Conservation (phyloP, 2,113 vertebrate genomes). For the Thomomys bottae region DNA sequence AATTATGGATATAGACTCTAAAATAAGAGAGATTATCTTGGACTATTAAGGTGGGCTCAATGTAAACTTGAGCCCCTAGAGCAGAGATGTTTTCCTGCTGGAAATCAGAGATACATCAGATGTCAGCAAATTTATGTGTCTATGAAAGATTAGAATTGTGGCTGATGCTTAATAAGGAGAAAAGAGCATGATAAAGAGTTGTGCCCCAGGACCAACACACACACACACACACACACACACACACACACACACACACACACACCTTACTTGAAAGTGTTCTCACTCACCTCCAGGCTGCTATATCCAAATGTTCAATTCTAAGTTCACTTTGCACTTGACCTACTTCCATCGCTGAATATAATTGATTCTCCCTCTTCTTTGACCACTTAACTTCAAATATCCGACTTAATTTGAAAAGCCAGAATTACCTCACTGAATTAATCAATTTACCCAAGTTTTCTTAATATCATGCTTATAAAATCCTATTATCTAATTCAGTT, state of each 20-base stretch:
- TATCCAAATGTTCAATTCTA: background rate
- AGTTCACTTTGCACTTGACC: background rate
- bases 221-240: too few relatives aligned
- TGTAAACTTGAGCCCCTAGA: background rate
- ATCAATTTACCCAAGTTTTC: conserved; percentile 19
- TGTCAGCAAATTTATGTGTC: background rate
- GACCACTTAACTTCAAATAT: conserved; percentile 33
- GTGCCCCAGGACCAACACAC: too few relatives aligned
- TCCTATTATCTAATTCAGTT: background rate
- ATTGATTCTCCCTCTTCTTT: background rate
- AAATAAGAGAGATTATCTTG: background rate
- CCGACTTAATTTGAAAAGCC: conserved; percentile 36
- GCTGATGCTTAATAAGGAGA: background rate
- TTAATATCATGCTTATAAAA: background rate
- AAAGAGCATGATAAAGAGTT: background rate
- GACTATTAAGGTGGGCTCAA: background rate
- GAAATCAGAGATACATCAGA: background rate
- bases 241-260: too few relatives aligned
- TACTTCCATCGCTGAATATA: background rate
- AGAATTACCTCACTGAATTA: background rate
- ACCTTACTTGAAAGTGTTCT: background rate
- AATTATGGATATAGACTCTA: background rate
- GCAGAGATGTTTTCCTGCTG: background rate
- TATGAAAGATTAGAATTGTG: background rate
- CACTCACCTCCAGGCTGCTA: background rate